Base-by-base conservation (phyloP, 1,140 invertebrate species). In the Leptinotarsa undecemlineata region DNA sequence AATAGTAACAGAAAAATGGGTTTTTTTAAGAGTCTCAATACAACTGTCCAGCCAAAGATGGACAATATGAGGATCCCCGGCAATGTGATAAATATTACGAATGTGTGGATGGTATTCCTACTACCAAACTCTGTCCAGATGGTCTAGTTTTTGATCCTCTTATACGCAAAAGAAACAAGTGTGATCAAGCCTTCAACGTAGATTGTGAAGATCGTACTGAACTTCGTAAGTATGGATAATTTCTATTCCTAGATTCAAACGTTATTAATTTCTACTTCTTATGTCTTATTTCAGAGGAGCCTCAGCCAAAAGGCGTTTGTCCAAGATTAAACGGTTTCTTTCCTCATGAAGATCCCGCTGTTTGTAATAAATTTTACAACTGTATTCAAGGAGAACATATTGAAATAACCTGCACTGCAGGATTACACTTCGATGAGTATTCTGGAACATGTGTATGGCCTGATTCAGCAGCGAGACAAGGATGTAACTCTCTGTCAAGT, bases 81-180 rank as follows among this genome's bases (percentile, higher is more conserved):
- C 94, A 95, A 82, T 96, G 94, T 81, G 94, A 96, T 86, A 95
- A 95, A 86, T 96, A 90, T 85, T 95, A 93, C 85, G 88, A 93
- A 48, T 96, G 95, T 81, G 83, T 87, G 0, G 93, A 95, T 76
- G 93, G 93, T 4, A 84, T 89, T 11, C 89, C 92, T 15, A 91
- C 86, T 67, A 90, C 91, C 77, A 94, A 94, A 85, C 87, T 94
- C 1, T 96, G 94, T 82, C 92, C 93, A 4, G 94, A 96, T 83
- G 94, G 94, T 75, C 87, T 96, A 17, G 94, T 95, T 20, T 96
- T 95, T 85, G 94, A 96, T 87, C 92, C 91, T 2, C 82, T 90
- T 72, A 95, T 93, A 86, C 89, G 92, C 76, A 93, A 94, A 86
- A 88, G 93, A 81, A 95, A 95, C 87, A 95, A 95, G 84, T 96